phyloP scores from a whole-genome alignment of 2,888 invertebrate species.

The Pycnomerus fuliginosus region DNA sequence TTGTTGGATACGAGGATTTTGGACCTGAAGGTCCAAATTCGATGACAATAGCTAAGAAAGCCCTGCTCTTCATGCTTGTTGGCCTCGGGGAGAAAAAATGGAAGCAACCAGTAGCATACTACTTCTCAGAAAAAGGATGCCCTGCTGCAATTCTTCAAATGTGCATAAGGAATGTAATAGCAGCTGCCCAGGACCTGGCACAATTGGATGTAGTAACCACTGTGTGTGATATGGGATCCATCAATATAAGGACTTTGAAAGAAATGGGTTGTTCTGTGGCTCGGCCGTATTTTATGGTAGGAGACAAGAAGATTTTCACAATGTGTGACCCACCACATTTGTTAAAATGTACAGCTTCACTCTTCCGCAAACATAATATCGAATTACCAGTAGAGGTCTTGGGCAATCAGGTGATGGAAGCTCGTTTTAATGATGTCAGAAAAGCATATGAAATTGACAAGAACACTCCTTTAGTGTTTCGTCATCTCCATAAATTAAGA shows the following conservation, averaged over 20 bases:
- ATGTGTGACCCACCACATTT: slow-evolving; percentile 24
- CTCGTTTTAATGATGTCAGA: too few relatives aligned
- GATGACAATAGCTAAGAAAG: slow-evolving; percentile 8
- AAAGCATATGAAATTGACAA: too few relatives aligned
- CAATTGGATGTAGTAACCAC: neutral
- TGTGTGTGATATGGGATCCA: neutral
- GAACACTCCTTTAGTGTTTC: too few relatives aligned
- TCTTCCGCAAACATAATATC: too few relatives aligned
- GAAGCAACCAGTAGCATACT: slow-evolving; percentile 1
- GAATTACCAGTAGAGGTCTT: too few relatives aligned
- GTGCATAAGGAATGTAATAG: neutral
- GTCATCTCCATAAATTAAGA: too few relatives aligned
- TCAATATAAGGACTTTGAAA: neutral
- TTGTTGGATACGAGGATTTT: slow-evolving; percentile 7
- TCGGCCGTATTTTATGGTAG: neutral
- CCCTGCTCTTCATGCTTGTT: slow-evolving; percentile 17
- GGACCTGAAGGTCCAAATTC: neutral
- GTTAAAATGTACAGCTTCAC: too few relatives aligned
- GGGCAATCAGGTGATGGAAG: too few relatives aligned
- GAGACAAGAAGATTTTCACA: slow-evolving; percentile 10
- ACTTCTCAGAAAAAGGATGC: neutral
- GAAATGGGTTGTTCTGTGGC: neutral
- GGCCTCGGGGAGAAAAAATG: neutral
- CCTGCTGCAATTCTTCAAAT: neutral
- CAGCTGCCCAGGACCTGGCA: neutral